Base-by-base conservation (phyloP, 2,797 vertebrate genomes). In the Sphaeramia orbicularis region DNA sequence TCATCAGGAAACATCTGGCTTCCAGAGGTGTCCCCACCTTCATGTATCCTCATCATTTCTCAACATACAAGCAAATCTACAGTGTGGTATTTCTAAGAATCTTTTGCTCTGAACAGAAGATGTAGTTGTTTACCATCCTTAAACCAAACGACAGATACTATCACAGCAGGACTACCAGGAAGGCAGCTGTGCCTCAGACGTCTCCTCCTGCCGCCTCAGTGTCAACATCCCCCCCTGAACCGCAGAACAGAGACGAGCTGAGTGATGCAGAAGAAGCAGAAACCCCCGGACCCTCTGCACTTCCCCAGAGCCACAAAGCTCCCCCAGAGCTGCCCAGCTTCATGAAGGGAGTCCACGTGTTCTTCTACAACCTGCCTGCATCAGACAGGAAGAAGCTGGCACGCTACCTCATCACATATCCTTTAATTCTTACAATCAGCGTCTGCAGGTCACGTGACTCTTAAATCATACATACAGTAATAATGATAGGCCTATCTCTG, bases 1-100 rank as follows among this genome's bases (percentile, higher is more conserved):
- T 98, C 60, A 95, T 98, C 89, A 92, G 91, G 75, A 98, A 98
- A 64, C 89, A 97, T 56, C 89, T 98, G 81, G 91, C 95, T 11
- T 65, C 94, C 44, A 92, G 86, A 80, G 94, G 95, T 10, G 71
- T 98, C 75, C 89, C 95, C 24, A 96, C 96, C 0, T 95, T 92
- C 73, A 91, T 97, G 96, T 98, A 97, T 97, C 96, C 90, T 84
- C 71, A 13, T 2, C 18, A 4, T 1, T 10, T 41, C 37, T 48
- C 45, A 13, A 2, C 7, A 5, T 11, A 37, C 14, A 2, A 54
- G 3, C 32, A n/a, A 10, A 49, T 7, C 16, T 4, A 27, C 32
- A 19, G 36, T 5, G 3, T 3, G 2, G 10, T 4, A 3, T 24
- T 50, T 41, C 19, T 48, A n/a, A 47, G 14, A 45, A 15, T 45